Evolutionary conservation across 2,113 vertebrate genomes (phyloP).

Genomic region (Toxotes jaculatrix): DNA sequence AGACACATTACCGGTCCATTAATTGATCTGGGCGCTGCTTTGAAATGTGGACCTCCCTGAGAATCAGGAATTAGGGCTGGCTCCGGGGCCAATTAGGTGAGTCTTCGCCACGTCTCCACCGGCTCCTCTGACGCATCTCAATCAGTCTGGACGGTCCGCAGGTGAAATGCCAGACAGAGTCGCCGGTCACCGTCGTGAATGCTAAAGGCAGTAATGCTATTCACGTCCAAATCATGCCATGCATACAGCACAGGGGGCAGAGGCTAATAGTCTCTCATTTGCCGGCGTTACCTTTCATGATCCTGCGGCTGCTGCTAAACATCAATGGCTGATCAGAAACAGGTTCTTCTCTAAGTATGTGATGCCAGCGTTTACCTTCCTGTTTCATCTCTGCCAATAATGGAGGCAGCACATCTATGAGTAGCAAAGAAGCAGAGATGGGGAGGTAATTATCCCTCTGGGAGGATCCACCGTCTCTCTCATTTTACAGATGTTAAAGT

Average conservation of each 20-base stretch:
- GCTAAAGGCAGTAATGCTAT: conserved; percentile 73
- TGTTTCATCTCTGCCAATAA: conserved; percentile 51
- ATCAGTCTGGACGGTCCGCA: conserved; percentile 76
- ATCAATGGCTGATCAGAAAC: conserved; percentile 37
- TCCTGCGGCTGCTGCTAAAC: conserved; percentile 37
- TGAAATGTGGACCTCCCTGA: conserved; percentile 81
- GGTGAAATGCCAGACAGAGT: conserved; percentile 82
- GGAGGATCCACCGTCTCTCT: conserved; percentile 11
- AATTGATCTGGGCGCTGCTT: conserved; percentile 78
- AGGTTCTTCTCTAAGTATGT: conserved; percentile 29
- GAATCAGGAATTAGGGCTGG: conserved; percentile 75
- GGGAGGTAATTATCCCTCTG: conserved; percentile 42
- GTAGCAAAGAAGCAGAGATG: conserved; percentile 53
- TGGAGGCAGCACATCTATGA: conserved; percentile 10
- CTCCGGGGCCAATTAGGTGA: conserved; percentile 82
- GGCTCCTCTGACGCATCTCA: conserved; percentile 71
- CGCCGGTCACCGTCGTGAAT: conserved; percentile 65
- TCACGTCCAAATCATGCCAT: conserved; percentile 62
- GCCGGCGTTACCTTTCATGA: conserved; percentile 62
- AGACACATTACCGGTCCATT: conserved; percentile 82
- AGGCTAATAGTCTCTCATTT: conserved; percentile 63
- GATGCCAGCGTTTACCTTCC: conserved; percentile 38
- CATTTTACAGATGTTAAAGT: conserved; percentile 26
- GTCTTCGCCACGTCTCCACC: conserved; percentile 32
- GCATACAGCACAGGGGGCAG: conserved; percentile 58